Base-by-base conservation (phyloP, 2,797 vertebrate species). In the Arrhamphus sclerolepis region DNA sequence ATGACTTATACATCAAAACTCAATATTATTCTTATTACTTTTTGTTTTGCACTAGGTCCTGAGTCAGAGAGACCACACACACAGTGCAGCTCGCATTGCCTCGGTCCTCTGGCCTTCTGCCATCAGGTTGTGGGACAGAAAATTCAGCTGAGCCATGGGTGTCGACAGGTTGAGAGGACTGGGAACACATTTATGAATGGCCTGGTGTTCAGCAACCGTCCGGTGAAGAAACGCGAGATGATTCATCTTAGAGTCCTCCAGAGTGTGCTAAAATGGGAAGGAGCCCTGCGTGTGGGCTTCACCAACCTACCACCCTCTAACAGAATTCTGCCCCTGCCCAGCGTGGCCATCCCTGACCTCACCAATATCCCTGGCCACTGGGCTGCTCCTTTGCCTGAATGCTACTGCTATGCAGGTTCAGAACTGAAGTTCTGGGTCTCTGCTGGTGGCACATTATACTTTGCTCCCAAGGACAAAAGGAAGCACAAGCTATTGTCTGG, bases 241-340 rank as follows among this genome's bases (percentile, higher is more conserved):
- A 78, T 95, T 50, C 43, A 20, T 0, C 40, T 95, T 72, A 79
- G 75, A 10, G 83, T 95, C 57, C 72, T 89, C 73, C 26, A 20
- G 1, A 18, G 44, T 0, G 18, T 48, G 1, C 0, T 0, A 0
- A 14, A 0, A 4, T 95, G 94, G 94, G 11, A 59, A 0, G 95
- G 95, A 0, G 91, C 88, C 0, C 68, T 96, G 44, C 88, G 95
- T 0, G 28, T 96, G 51, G 95, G 95, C 50, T 94, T 96, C 84
- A 94, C 94, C n/a, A 89, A 48, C 6, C 69, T 93, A 17, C 38
- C 84, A 0, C 95, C 95, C 0, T 13, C 77, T 0, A 8, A 13
- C 0, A 72, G 79, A 1, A 0, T 73, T 41, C 63, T 89, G 56
- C 93, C 93, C 13, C 77, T 94, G 73, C 92, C 94, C 6, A 18